Conservation (phyloP, 2,797 vertebrate genomes). For the Galago senegalensis region DNA sequence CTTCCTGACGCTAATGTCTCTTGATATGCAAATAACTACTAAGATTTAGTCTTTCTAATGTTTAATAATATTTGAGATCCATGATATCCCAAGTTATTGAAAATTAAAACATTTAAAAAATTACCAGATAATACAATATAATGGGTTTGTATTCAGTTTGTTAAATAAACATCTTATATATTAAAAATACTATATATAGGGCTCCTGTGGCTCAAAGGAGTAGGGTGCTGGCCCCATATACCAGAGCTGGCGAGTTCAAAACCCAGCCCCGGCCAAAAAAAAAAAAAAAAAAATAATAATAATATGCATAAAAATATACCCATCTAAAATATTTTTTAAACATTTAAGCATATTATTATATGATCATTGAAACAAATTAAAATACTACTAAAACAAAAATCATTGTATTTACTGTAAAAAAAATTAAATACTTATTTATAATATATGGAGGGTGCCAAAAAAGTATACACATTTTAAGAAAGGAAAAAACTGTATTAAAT, state of each 20-base stretch:
- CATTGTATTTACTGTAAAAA: neutral
- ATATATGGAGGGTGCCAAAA: too few species aligned
- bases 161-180: neutral
- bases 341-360: conserved; percentile 2
- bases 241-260: too few species aligned
- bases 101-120: neutral
- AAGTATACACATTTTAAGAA: too few species aligned
- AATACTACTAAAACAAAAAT: neutral
- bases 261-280: too few species aligned
- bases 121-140: neutral
- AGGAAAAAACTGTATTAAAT: too few species aligned
- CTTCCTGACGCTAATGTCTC: neutral
- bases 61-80: neutral
- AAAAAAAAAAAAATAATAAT: neutral
- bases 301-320: neutral
- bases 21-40: neutral
- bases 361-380: neutral
- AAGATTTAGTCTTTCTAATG: neutral
- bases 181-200: neutral
- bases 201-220: too few species aligned
- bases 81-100: neutral
- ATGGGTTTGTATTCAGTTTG: neutral
- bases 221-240: too few species aligned
- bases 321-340: neutral
- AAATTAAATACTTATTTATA: neutral